Evolutionary conservation across 2,888 invertebrate genomes (phyloP).

Genomic region (Drosophila testacea): DNA sequence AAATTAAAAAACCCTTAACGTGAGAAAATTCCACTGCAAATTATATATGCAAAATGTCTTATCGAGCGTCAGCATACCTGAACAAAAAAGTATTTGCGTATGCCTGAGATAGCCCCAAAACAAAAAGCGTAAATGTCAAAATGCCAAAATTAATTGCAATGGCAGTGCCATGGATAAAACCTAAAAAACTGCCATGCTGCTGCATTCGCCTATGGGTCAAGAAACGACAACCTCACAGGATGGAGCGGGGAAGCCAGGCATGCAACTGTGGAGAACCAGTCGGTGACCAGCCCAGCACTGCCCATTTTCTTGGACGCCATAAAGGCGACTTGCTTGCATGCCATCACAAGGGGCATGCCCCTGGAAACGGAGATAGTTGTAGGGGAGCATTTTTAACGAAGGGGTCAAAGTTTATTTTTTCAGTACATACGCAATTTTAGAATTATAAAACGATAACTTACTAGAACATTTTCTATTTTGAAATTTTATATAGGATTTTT

Average conservation of each 20-base stretch:
- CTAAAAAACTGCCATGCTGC: slow-evolving; percentile 46
- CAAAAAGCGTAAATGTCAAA: slow-evolving; percentile 79
- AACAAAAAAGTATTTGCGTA: slow-evolving; percentile 74
- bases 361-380: slow-evolving; percentile 28
- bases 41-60: slow-evolving; percentile 72
- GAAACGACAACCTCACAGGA: slow-evolving; percentile 40
- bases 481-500: too few relatives aligned
- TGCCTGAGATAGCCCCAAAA: slow-evolving; percentile 65
- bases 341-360: slow-evolving; percentile 31
- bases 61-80: slow-evolving; percentile 73
- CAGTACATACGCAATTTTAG: background rate
- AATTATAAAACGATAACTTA: background rate
- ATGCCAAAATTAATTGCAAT: slow-evolving; percentile 82
- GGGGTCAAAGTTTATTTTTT: slow-evolving; percentile 1
- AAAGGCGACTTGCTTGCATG: slow-evolving; percentile 35
- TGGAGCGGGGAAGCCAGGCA: slow-evolving; percentile 1
- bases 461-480: too few relatives aligned
- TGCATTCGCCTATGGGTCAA: slow-evolving; percentile 60
- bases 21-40: slow-evolving; percentile 73
- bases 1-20: slow-evolving; percentile 62
- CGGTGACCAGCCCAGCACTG: slow-evolving; percentile 50
- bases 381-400: background rate
- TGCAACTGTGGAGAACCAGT: slow-evolving; percentile 38
- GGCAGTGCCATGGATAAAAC: slow-evolving; percentile 75
- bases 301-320: slow-evolving; percentile 67